phyloP scores from a whole-genome alignment of 2,888 invertebrate genomes.

The Steromphala cineraria region DNA sequence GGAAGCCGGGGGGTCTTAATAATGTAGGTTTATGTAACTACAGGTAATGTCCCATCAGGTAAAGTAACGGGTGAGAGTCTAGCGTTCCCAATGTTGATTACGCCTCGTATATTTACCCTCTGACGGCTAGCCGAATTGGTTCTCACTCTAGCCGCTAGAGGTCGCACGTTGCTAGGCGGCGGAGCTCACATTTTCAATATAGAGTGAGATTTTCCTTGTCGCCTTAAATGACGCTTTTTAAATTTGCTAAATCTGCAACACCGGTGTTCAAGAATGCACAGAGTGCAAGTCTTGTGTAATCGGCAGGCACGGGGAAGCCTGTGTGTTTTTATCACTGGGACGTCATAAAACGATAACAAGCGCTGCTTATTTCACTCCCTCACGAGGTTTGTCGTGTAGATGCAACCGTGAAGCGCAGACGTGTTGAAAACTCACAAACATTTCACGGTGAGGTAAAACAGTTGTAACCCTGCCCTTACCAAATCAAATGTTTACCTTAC shows the following conservation, averaged over 20 bases:
- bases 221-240: conserved; percentile 11
- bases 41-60: no score
- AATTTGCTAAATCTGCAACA: conserved; percentile 14
- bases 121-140: not conserved
- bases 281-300: conserved; percentile 7
- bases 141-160: not conserved
- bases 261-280: conserved; percentile 7
- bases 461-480: conserved; percentile 9
- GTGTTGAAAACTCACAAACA: not conserved
- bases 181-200: not conserved
- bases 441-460: conserved; percentile 7
- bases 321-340: conserved; percentile 15
- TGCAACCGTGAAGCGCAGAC: not conserved
- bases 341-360: conserved; percentile 5
- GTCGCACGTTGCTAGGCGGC: conserved; percentile 1
- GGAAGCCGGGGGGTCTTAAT: no score
- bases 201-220: not conserved
- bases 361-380: not conserved
- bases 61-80: no score
- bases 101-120: not conserved
- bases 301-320: not conserved
- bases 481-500: conserved; percentile 5
- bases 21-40: no score
- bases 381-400: not conserved
- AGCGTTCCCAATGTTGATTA: not conserved